A percentile compares a stretch with the other conserved stretches of the same genome.
These are phyloP conservation scores for Azorinus chamasolen DNA, from an alignment of 2,888 invertebrate species.

Conservation along the genomic window DNA sequence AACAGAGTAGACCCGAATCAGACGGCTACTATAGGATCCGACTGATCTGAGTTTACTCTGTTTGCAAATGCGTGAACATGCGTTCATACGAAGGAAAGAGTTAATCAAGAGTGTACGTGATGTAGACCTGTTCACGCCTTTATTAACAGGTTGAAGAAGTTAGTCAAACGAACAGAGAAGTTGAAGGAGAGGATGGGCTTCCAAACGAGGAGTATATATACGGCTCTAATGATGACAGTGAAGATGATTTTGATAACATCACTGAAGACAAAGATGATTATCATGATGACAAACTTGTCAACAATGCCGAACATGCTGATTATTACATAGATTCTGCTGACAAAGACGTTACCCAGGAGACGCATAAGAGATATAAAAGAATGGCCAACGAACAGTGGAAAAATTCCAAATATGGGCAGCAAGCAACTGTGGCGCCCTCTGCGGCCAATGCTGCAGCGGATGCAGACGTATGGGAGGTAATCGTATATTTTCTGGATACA, in stretches of 20 bases:
- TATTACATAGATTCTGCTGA: background rate
- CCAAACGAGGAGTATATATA: background rate
- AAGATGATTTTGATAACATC: background rate
- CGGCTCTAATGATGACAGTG: background rate
- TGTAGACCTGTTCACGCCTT: too few relatives aligned
- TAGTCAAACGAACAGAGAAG: background rate
- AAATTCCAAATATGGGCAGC: conserved; percentile 27
- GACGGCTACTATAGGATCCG: too few relatives aligned
- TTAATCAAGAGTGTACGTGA: too few relatives aligned
- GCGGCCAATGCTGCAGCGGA: conserved; percentile 12
- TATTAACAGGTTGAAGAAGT: too few relatives aligned
- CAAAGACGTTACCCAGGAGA: background rate
- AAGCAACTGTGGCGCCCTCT: background rate
- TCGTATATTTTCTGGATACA: background rate
- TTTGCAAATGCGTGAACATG: too few relatives aligned
- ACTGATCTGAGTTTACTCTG: too few relatives aligned
- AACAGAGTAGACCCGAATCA: too few relatives aligned
- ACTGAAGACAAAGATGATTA: background rate
- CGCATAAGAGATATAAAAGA: conserved; percentile 18
- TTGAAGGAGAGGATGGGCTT: background rate
- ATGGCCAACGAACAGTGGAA: conserved; percentile 46
- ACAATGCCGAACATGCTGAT: background rate
- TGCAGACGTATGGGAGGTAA: conserved; percentile 43
- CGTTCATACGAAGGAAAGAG: too few relatives aligned
- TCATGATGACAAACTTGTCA: background rate